Conservation (phyloP, 1,140 invertebrate species). For the Heliconius eleuchia region DNA sequence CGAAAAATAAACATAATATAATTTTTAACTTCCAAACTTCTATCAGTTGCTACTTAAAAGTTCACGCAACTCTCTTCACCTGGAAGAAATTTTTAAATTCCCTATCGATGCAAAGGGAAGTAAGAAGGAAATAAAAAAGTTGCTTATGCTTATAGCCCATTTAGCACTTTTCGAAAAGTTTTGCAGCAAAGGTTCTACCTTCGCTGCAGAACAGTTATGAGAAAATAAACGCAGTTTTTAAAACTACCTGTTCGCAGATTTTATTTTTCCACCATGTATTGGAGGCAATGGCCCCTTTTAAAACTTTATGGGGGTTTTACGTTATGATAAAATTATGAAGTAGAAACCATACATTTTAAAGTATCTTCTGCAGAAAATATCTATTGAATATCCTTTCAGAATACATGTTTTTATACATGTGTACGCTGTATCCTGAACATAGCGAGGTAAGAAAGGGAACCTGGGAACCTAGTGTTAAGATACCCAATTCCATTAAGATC, state of each 20-base stretch:
- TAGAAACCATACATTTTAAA: too few relatives aligned
- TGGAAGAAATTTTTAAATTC: conserved; percentile 36
- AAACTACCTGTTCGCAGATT: conserved; percentile 33
- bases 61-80: conserved; percentile 18
- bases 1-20: not conserved
- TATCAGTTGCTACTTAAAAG: conserved; percentile 19
- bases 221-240: conserved; percentile 35
- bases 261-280: conserved; percentile 27
- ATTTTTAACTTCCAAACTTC: not conserved
- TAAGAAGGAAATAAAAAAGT: conserved; percentile 39
- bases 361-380: too few relatives aligned
- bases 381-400: too few relatives aligned
- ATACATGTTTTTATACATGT: too few relatives aligned
- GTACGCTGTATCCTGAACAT: too few relatives aligned
- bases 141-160: conserved; percentile 40
- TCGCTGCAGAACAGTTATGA: conserved; percentile 27
- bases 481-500: too few relatives aligned
- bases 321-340: not conserved
- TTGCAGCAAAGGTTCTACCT: conserved; percentile 17
- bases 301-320: not conserved
- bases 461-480: too few relatives aligned
- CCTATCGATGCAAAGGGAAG: conserved; percentile 35
- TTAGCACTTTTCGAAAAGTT: conserved; percentile 39
- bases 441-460: too few relatives aligned
- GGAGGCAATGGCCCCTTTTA: conserved; percentile 16